These are phyloP conservation scores for Hydrotaea cyrtoneurina DNA, from an alignment of 2,888 invertebrate species.

Conservation along the genomic window DNA sequence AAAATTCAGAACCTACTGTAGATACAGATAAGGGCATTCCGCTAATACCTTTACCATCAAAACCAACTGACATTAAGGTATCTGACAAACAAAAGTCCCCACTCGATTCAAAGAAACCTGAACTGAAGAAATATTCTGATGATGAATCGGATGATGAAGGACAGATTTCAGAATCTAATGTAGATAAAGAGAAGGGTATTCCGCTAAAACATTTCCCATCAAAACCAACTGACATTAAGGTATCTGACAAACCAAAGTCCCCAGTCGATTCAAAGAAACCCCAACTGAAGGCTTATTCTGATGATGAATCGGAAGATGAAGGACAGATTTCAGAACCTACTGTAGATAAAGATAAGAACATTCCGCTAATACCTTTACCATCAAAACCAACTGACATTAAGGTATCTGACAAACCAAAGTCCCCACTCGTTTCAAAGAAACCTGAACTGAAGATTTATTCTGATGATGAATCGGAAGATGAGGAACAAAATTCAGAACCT, in stretches of 20 bases:
- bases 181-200: neutral
- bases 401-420: neutral
- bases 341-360: neutral
- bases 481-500: neutral
- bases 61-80: neutral
- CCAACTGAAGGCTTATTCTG: conserved; percentile 23
- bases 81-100: conserved; percentile 27
- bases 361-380: neutral
- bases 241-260: conserved; percentile 19
- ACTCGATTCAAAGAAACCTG: conserved; percentile 8
- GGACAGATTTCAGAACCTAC: neutral
- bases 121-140: conserved; percentile 33
- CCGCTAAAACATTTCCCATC: neutral
- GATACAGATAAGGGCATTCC: neutral
- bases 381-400: neutral
- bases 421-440: neutral
- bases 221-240: neutral
- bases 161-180: neutral
- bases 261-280: conserved; percentile 14
- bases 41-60: neutral
- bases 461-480: conserved; percentile 35
- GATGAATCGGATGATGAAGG: conserved; percentile 51
- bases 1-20: neutral
- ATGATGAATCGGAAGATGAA: conserved; percentile 54
- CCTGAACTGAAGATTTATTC: neutral